Conservation (phyloP, 1,140 invertebrate genomes). For the Diorhabda sublineata region DNA sequence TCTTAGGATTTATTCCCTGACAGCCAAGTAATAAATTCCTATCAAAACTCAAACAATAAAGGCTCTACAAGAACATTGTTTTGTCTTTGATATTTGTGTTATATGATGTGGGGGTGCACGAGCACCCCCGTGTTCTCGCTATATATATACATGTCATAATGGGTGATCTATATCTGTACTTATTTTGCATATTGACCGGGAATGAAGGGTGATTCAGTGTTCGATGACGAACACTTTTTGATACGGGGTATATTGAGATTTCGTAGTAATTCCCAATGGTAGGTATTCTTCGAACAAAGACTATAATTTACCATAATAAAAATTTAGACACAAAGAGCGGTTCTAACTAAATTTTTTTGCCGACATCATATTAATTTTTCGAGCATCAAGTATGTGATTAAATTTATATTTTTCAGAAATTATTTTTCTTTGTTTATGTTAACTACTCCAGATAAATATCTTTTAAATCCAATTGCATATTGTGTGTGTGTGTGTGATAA, state of each 20-base stretch:
- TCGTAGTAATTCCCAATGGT: background rate
- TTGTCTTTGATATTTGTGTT: conserved; percentile 20
- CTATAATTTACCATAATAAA: no score
- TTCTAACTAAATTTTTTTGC: no score
- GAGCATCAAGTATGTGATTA: no score
- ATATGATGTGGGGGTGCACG: conserved; percentile 4
- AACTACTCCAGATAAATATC: background rate
- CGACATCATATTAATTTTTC: no score
- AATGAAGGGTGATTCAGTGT: conserved; percentile 16
- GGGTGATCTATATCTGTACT: conserved; percentile 20
- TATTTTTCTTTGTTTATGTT: background rate
- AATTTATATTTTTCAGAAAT: no score
- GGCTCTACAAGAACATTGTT: conserved; percentile 21
- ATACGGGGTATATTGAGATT: background rate
- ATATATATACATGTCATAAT: conserved; percentile 16
- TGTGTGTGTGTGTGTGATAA: background rate
- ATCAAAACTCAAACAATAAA: conserved; percentile 20
- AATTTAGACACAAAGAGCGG: no score
- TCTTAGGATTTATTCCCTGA: conserved; percentile 19
- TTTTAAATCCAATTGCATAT: background rate
- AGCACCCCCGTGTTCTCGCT: conserved; percentile 11
- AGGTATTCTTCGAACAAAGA: no score
- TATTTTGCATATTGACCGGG: conserved; percentile 23
- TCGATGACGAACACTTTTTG: conserved; percentile 17
- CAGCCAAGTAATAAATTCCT: conserved; percentile 19